These are phyloP conservation scores for Drosophila grimshawi DNA, from an alignment of 1,140 invertebrate species.

Conservation along the genomic window DNA sequence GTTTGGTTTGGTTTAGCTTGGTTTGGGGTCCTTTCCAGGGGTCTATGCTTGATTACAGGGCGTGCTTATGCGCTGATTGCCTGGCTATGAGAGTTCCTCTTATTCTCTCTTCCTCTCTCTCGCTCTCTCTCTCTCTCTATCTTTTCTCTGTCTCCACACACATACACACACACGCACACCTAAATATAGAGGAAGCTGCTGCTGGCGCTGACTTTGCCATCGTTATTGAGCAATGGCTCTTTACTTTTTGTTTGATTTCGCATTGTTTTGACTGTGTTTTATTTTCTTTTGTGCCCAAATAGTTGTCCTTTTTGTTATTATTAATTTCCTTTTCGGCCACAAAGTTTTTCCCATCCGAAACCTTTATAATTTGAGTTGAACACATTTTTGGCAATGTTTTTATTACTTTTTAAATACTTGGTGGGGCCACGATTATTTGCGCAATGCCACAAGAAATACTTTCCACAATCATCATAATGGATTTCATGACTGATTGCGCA, in stretches of 20 bases:
- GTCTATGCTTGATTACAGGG: constrained; percentile 77
- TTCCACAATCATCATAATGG: constrained; percentile 48
- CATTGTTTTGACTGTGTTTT: constrained; percentile 11
- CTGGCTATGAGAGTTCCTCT: constrained; percentile 65
- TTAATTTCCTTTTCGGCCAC: constrained; percentile 61
- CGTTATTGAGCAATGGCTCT: constrained; percentile 73
- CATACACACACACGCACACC: constrained; percentile 8
- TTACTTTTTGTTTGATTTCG: constrained; percentile 52
- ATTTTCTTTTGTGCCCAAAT: constrained; percentile 49
- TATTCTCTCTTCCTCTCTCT: constrained; percentile 3
- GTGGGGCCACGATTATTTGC: constrained; percentile 55
- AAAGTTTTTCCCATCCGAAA: constrained; percentile 22
- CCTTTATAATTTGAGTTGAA: constrained; percentile 57
- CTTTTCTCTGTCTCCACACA: constrained; percentile 13
- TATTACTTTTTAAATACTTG: constrained; percentile 80
- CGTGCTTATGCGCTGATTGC: constrained; percentile 81
- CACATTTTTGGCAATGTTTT: constrained; percentile 72
- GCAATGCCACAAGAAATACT: constrained; percentile 61
- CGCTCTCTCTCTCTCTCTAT: not conserved
- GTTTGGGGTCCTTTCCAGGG: constrained; percentile 27
- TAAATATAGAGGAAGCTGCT: not conserved
- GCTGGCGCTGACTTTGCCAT: constrained; percentile 61
- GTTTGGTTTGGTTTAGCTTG: not conserved
- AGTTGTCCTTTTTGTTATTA: constrained; percentile 72
- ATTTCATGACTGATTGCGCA: constrained; percentile 51